Conservation (phyloP, 2,797 vertebrate species). For the Gambelia wislizenii region DNA sequence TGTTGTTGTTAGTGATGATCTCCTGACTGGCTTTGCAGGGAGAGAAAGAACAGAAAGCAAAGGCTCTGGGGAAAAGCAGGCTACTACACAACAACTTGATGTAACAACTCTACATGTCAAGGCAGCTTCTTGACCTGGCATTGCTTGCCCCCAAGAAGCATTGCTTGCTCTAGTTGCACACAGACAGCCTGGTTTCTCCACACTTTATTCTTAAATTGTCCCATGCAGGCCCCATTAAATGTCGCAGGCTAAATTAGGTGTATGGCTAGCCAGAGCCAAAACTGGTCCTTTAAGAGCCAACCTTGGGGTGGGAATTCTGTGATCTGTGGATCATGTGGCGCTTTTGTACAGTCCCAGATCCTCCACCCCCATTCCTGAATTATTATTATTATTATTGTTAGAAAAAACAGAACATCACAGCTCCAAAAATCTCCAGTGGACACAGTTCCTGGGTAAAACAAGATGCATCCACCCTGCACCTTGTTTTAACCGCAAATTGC, state of each 20-base stretch:
- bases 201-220: not conserved
- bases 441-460: too few relatives aligned
- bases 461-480: too few relatives aligned
- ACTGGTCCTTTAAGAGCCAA: not conserved
- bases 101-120: not conserved
- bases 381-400: too few relatives aligned
- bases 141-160: not conserved
- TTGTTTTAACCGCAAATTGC: too few relatives aligned
- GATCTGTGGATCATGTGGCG: too few relatives aligned
- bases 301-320: not conserved
- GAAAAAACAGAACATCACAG: too few relatives aligned
- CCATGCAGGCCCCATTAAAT: not conserved
- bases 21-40: not conserved
- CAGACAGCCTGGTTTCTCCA: not conserved
- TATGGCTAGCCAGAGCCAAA: not conserved
- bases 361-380: too few relatives aligned
- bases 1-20: not conserved
- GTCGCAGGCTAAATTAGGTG: not conserved
- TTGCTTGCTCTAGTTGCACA: not conserved
- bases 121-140: not conserved
- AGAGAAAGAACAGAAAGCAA: not conserved
- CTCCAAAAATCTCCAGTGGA: too few relatives aligned
- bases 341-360: too few relatives aligned
- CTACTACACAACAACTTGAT: slow-evolving; percentile 23
- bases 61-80: not conserved